Evolutionary conservation across 2,797 vertebrate species (phyloP).

Genomic region (Sebastes vulpes): DNA sequence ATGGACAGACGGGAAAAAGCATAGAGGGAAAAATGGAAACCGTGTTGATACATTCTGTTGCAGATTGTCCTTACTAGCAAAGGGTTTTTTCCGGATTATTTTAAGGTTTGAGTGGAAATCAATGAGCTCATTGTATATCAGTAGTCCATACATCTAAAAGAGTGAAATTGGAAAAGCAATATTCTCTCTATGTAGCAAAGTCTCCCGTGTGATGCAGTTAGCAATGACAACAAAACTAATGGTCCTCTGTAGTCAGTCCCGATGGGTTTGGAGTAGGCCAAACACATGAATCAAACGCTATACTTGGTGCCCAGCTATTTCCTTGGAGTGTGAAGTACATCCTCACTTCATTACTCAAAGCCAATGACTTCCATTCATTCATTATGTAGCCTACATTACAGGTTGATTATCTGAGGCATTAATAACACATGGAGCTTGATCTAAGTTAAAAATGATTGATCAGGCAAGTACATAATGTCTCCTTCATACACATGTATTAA

Average conservation of each 20-base stretch:
- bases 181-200: constrained; percentile 61
- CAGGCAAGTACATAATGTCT: constrained; percentile 12
- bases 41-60: constrained; percentile 8
- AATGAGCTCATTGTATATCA: constrained; percentile 62
- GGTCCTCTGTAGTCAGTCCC: constrained; percentile 64
- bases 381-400: constrained; percentile 60
- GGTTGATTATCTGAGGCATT: constrained; percentile 68
- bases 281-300: constrained; percentile 77
- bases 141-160: constrained; percentile 64
- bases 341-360: constrained; percentile 72
- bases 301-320: constrained; percentile 63
- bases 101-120: constrained; percentile 67
- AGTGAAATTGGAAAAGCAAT: constrained; percentile 71
- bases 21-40: constrained; percentile 32
- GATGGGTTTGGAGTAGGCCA: constrained; percentile 70
- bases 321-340: constrained; percentile 64
- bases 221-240: constrained; percentile 80
- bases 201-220: constrained; percentile 76
- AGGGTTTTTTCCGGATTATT: constrained; percentile 51
- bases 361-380: constrained; percentile 49
- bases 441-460: constrained; percentile 56
- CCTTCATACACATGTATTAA: background rate
- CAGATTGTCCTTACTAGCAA: constrained; percentile 28
- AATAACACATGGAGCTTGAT: constrained; percentile 50
- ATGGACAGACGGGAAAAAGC: constrained; percentile 47